Evolutionary conservation across 2,888 invertebrate species (phyloP).

Genomic region (Tenthredo mesomela): DNA sequence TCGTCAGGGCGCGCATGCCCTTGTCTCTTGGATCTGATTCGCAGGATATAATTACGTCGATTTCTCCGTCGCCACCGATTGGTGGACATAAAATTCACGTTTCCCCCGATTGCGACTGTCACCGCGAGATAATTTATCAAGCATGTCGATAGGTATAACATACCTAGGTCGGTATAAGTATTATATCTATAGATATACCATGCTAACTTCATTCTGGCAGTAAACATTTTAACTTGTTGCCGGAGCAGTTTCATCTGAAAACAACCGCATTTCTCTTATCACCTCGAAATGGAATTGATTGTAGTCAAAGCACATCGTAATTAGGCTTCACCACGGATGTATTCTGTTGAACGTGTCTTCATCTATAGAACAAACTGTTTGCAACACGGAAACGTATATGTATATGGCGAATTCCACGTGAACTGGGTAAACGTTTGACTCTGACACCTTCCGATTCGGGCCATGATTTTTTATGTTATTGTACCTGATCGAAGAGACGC

Average conservation of each 20-base stretch:
- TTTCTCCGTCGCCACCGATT: conserved; percentile 54
- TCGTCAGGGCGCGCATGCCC: conserved; percentile 57
- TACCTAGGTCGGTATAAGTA: background rate
- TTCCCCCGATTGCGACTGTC: background rate
- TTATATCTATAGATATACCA: background rate
- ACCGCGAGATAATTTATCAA: background rate
- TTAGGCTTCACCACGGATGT: background rate
- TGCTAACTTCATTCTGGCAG: too few species aligned
- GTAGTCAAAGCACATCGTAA: background rate
- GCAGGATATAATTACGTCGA: conserved; percentile 60
- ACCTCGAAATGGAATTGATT: background rate
- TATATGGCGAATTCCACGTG: too few species aligned
- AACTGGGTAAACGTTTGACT: too few species aligned
- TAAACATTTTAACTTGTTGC: background rate
- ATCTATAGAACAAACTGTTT: too few species aligned
- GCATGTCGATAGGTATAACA: background rate
- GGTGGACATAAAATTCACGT: conserved; percentile 42
- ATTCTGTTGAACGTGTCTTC: background rate
- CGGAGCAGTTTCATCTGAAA: background rate
- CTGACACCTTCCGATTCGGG: too few species aligned
- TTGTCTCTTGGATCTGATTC: conserved; percentile 55
- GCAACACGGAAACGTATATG: too few species aligned
- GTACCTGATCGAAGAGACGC: too few species aligned
- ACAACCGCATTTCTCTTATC: background rate
- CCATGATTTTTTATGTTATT: too few species aligned